Base-by-base conservation (phyloP, 1,140 invertebrate genomes). In the Oryzaephilus surinamensis region DNA sequence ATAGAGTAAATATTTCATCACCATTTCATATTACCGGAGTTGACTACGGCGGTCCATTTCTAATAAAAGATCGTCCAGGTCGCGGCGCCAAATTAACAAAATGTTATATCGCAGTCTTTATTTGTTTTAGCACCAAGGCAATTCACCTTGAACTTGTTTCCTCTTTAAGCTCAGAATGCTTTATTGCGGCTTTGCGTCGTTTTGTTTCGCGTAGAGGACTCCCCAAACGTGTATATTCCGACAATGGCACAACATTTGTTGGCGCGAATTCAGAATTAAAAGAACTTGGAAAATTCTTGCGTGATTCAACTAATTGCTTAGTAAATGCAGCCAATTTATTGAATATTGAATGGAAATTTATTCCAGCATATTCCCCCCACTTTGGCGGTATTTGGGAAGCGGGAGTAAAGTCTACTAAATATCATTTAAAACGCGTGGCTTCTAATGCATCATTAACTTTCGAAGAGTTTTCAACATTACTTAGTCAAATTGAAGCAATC, bases 241-340 rank as follows among this genome's bases (percentile, higher is more conserved):
- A 59, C 32, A 52, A 55, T 35, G 57, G 50, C 2, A 58, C 43
- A 11, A 64, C 57, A 39, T 63, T 65, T 43, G 40, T 59, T 12
- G 52, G 56, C 6, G 52, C 52, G 19, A 29, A 41, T 27, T 51
- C 45, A 6, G n/a, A 46, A 14, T 42, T 52, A 29, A 38, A 26
- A 18, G 23, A 45, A 16, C 6, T 41, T 18, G 17, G 20, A 7
- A 19, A 46, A 36, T 14, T 17, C 19, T 32, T 38, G 2, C 17
- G 26, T 12, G 20, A 31, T 12, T 2, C 16, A 18, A 18, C 2
- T 2, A 4, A 3, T 20, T 6, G 19, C 3, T 5, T 4, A 3
- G 19, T 2, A 17, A 18, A 18, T 15, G 7, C 2, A 4, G 11
- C 2, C 6, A 15, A 2, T 8, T 8, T 24, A 24, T 7, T n/a